Evolutionary conservation across 1,140 invertebrate genomes (phyloP).

Genomic region (Sarcophaga peregrina): DNA sequence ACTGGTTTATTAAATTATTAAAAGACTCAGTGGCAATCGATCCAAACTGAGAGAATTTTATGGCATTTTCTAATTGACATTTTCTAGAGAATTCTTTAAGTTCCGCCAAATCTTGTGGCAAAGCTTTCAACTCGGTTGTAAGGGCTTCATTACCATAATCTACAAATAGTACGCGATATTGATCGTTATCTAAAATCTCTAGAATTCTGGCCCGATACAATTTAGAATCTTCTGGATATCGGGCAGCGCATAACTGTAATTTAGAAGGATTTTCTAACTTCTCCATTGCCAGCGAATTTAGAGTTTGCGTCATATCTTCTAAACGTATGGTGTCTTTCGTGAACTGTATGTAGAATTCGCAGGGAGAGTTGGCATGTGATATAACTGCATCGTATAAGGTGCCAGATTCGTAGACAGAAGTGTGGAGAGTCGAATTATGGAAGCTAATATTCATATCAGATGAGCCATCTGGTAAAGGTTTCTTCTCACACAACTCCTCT

Average conservation of each 20-base stretch:
- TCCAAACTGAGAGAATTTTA: slow-evolving; percentile 34
- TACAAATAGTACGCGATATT: slow-evolving; percentile 73
- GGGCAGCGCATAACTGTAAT: slow-evolving; percentile 53
- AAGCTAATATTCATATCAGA: slow-evolving; percentile 64
- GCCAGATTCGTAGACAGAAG: slow-evolving; percentile 40
- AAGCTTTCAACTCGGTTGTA: slow-evolving; percentile 70
- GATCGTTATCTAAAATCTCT: slow-evolving; percentile 47
- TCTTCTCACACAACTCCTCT: slow-evolving; percentile 67
- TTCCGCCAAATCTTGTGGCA: slow-evolving; percentile 74
- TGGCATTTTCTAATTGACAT: slow-evolving; percentile 60
- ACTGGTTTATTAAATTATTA: slow-evolving; percentile 57
- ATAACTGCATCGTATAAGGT: slow-evolving; percentile 47
- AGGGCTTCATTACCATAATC: slow-evolving; percentile 78
- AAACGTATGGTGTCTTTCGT: slow-evolving; percentile 48
- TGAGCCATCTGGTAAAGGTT: slow-evolving; percentile 46
- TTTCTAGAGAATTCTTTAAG: slow-evolving; percentile 72
- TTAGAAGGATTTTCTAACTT: slow-evolving; percentile 41
- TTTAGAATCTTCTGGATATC: slow-evolving; percentile 51
- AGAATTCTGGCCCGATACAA: slow-evolving; percentile 57
- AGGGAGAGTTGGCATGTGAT: slow-evolving; percentile 55
- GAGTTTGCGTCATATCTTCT: slow-evolving; percentile 51
- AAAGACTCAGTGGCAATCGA: slow-evolving; percentile 49
- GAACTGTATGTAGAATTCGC: slow-evolving; percentile 57
- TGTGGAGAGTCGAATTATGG: slow-evolving; percentile 51
- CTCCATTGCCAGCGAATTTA: slow-evolving; percentile 49